Percentiles rank a stretch among this genome's conserved stretches.
phyloP scores from a whole-genome alignment of 2,113 vertebrate genomes.

The Sitta europaea region DNA sequence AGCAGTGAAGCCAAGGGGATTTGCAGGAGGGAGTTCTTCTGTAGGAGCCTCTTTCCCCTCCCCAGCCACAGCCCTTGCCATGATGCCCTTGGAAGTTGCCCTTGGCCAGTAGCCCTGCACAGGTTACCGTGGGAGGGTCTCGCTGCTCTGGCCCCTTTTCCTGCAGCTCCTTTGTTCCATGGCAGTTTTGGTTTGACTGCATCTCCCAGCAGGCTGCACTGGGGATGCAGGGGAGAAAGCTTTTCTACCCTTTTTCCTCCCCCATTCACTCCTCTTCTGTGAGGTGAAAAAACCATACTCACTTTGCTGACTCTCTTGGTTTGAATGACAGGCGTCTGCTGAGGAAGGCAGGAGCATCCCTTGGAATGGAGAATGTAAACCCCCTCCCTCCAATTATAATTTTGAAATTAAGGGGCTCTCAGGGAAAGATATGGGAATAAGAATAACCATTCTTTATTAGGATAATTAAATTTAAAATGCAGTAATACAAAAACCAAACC shows the following conservation, averaged over 20 bases:
- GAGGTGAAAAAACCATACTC: fast-evolving
- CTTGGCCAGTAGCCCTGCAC: background rate
- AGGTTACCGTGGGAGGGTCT: background rate
- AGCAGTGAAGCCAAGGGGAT: background rate
- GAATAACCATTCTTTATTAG: no score
- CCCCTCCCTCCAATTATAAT: no score
- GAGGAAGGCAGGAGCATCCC: no score
- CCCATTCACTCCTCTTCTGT: background rate
- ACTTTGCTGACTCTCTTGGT: conserved; percentile 16
- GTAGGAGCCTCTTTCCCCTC: no score
- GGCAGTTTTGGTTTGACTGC: background rate
- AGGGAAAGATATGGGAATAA: no score
- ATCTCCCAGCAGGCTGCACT: conserved; percentile 11
- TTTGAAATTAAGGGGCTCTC: no score
- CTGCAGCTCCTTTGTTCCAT: conserved; percentile 35
- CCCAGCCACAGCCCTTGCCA: fast-evolving
- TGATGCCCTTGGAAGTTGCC: background rate
- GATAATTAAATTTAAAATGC: no score
- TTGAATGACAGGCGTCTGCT: no score
- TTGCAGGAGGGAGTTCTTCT: fast-evolving
- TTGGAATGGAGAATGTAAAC: no score
- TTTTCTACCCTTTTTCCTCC: background rate
- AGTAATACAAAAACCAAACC: no score
- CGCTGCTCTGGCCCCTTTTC: background rate
- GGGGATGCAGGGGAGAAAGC: background rate